Evolutionary conservation across 2,797 vertebrate genomes (phyloP).

Genomic region (Pelochelys cantorii): DNA sequence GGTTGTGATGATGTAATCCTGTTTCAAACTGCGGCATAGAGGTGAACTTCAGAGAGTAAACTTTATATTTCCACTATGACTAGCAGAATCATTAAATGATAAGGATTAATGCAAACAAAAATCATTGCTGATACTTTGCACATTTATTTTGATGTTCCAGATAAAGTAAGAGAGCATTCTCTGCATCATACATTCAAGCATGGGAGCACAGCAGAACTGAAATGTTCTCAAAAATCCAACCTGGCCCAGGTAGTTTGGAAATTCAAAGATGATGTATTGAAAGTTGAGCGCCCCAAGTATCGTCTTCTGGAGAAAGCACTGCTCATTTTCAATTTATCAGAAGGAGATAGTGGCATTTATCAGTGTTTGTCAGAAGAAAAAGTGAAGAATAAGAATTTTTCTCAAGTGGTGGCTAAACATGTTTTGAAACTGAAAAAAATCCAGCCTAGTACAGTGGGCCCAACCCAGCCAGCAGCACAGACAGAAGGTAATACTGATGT

Average conservation of each 20-base stretch:
- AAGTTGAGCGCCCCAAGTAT: slow-evolving; percentile 89
- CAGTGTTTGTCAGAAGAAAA: slow-evolving; percentile 92
- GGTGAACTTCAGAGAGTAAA: neutral
- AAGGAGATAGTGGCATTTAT: slow-evolving; percentile 90
- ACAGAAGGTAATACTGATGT: slow-evolving; percentile 85
- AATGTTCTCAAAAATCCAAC: slow-evolving; percentile 91
- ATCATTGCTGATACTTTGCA: slow-evolving; percentile 77
- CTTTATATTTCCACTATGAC: neutral
- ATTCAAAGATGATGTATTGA: slow-evolving; percentile 84
- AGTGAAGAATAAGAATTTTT: slow-evolving; percentile 87
- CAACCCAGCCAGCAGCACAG: slow-evolving; percentile 5
- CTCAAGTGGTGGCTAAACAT: slow-evolving; percentile 87
- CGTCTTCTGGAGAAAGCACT: slow-evolving; percentile 87
- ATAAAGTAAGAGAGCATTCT: slow-evolving; percentile 82
- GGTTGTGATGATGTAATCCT: neutral
- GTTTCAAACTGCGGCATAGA: neutral
- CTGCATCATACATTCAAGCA: slow-evolving; percentile 86
- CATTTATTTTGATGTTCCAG: slow-evolving; percentile 86
- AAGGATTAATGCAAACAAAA: slow-evolving; percentile 12
- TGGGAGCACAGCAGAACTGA: slow-evolving; percentile 91
- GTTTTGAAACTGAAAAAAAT: slow-evolving; percentile 84
- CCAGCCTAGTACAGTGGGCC: slow-evolving; percentile 49
- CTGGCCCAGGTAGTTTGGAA: slow-evolving; percentile 92
- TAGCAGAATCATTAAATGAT: slow-evolving; percentile 42
- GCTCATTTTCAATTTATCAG: slow-evolving; percentile 92